Percentiles rank a stretch among this genome's conserved stretches.
Evolutionary conservation across 1,140 invertebrate genomes (phyloP).

Genomic region (Geopemphigus sp.): DNA sequence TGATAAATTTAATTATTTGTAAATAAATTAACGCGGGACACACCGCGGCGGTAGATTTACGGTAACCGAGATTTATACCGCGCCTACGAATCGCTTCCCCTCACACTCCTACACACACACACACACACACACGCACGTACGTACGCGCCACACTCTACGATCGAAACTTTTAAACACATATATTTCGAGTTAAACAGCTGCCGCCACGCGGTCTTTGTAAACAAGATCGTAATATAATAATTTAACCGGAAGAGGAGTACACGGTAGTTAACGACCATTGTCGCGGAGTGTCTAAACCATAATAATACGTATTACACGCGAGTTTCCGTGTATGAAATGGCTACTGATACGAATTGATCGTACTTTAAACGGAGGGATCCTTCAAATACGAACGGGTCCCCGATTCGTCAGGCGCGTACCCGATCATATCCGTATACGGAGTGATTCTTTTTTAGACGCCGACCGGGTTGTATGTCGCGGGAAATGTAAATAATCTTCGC

Average conservation of each 20-base stretch:
- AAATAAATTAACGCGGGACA: background rate
- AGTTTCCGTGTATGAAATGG: background rate
- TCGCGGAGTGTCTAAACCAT: background rate
- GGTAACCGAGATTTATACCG: background rate
- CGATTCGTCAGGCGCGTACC: no score
- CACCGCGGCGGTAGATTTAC: background rate
- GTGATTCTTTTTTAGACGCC: no score
- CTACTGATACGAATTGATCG: no score
- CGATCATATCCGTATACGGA: no score
- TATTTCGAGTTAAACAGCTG: slow-evolving; percentile 1
- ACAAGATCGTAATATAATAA: background rate
- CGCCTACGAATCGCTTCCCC: background rate
- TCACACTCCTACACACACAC: no score
- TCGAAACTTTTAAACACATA: background rate
- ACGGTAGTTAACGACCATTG: background rate
- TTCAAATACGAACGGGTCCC: no score
- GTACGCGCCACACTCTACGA: background rate
- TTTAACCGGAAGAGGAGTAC: background rate
- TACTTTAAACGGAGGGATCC: no score
- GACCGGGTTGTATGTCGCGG: no score
- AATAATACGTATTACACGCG: background rate
- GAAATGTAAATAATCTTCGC: no score
- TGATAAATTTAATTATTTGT: background rate
- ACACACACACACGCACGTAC: no score
- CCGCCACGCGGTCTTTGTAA: background rate